Conservation (phyloP, 2,888 invertebrate genomes). For the Alcis repandata region DNA sequence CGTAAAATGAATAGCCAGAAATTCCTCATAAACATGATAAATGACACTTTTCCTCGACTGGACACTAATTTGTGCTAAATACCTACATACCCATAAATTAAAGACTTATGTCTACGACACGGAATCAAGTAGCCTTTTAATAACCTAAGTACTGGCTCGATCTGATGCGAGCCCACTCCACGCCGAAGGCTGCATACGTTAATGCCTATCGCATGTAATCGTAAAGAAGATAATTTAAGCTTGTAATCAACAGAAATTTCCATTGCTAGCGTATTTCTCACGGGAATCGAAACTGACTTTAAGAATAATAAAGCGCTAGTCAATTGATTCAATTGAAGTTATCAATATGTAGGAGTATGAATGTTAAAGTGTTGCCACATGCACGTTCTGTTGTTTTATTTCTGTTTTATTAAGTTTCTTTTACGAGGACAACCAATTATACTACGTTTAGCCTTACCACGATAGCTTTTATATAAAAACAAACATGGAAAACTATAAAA, state of each 20-base stretch:
- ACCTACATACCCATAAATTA: constrained; percentile 5
- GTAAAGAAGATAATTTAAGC: constrained; percentile 39
- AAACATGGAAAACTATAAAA: constrained; percentile 11
- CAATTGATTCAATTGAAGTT: constrained; percentile 44
- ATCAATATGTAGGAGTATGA: constrained; percentile 46
- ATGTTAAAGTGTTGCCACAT: constrained; percentile 40
- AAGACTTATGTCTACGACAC: not conserved
- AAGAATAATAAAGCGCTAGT: constrained; percentile 49
- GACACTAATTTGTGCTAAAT: constrained; percentile 16
- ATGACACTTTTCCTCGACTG: not conserved
- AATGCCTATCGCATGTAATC: constrained; percentile 22
- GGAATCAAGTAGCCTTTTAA: constrained; percentile 14
- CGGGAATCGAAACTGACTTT: constrained; percentile 51
- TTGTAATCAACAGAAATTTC: constrained; percentile 49
- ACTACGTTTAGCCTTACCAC: not conserved
- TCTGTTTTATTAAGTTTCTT: constrained; percentile 15
- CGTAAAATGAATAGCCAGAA: not conserved
- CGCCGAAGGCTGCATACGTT: constrained; percentile 13
- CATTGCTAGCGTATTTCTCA: constrained; percentile 50
- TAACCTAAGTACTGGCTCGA: constrained; percentile 13
- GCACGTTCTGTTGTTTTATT: constrained; percentile 33
- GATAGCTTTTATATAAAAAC: not conserved
- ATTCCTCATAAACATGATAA: constrained; percentile 3
- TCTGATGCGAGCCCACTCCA: constrained; percentile 8
- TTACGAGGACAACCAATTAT: constrained; percentile 22